These are phyloP conservation scores for Aplodontia rufa DNA, from an alignment of 2,113 vertebrate species.

Conservation along the genomic window DNA sequence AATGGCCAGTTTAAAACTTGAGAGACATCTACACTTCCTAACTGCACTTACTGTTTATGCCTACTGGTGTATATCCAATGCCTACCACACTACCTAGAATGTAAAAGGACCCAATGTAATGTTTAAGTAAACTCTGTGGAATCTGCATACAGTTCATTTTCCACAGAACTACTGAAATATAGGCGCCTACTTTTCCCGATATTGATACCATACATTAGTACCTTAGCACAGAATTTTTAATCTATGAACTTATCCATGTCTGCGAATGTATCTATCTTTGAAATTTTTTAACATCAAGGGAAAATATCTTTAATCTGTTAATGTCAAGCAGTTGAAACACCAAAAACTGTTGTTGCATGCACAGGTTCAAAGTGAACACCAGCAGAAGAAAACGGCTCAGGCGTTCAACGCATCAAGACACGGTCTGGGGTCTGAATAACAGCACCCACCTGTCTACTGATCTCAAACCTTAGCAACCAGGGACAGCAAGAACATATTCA, in stretches of 20 bases:
- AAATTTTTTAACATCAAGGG: background rate
- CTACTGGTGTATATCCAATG: slow-evolving; percentile 30
- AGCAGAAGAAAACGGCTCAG: background rate
- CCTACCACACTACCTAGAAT: background rate
- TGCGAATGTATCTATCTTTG: background rate
- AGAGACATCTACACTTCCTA: slow-evolving; percentile 24
- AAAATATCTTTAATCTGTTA: slow-evolving; percentile 35
- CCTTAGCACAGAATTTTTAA: background rate
- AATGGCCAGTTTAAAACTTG: background rate
- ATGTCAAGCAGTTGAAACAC: background rate
- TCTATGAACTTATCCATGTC: background rate
- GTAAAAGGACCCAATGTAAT: slow-evolving; percentile 35
- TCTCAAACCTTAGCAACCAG: background rate
- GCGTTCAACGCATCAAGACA: background rate
- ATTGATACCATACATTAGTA: background rate
- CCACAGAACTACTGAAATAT: slow-evolving; percentile 19
- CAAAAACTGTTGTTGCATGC: background rate
- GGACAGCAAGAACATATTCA: background rate
- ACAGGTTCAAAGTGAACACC: background rate
- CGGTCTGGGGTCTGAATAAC: background rate
- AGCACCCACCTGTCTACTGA: background rate
- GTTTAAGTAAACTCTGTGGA: background rate
- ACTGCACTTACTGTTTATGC: background rate
- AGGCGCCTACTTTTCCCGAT: slow-evolving; percentile 23
- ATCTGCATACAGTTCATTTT: slow-evolving; percentile 41